phyloP scores from a whole-genome alignment of 1,140 invertebrate species.

The Lasaia peninsularis region DNA sequence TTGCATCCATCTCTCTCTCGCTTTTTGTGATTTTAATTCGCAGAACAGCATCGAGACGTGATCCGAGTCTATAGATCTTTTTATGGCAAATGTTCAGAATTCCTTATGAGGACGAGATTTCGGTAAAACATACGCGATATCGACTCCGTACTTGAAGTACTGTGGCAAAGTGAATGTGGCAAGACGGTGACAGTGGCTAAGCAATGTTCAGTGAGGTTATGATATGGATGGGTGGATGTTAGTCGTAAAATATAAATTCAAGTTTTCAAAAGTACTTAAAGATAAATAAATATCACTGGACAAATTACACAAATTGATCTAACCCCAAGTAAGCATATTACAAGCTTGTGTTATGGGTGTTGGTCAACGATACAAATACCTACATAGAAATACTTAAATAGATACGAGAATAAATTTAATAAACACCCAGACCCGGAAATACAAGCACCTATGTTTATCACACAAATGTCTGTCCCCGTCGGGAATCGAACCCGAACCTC shows the following conservation, averaged over 20 bases:
- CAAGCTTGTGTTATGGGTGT: background rate
- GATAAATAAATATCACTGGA: background rate
- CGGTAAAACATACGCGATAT: conserved; percentile 31
- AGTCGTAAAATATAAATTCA: background rate
- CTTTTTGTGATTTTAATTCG: conserved; percentile 77
- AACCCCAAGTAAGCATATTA: background rate
- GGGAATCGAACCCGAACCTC: too few species aligned
- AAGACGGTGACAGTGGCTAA: too few species aligned
- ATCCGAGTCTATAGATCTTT: conserved; percentile 68
- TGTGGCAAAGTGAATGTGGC: too few species aligned
- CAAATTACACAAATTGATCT: background rate
- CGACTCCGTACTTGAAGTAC: conserved; percentile 20
- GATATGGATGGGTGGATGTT: too few species aligned
- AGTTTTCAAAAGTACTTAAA: background rate
- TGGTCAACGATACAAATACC: background rate
- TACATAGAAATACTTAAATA: background rate
- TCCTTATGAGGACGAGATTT: conserved; percentile 56
- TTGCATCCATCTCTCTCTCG: conserved; percentile 47
- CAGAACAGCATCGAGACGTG: conserved; percentile 70
- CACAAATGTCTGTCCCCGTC: too few species aligned
- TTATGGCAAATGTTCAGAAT: conserved; percentile 68
- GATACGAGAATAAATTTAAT: too few species aligned
- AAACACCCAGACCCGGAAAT: too few species aligned
- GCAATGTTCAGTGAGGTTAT: too few species aligned
- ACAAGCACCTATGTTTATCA: too few species aligned